A percentile compares a stretch with the other conserved stretches of the same genome.
phyloP scores from a whole-genome alignment of 2,888 invertebrate genomes.

The Mechanitis messenoides region DNA sequence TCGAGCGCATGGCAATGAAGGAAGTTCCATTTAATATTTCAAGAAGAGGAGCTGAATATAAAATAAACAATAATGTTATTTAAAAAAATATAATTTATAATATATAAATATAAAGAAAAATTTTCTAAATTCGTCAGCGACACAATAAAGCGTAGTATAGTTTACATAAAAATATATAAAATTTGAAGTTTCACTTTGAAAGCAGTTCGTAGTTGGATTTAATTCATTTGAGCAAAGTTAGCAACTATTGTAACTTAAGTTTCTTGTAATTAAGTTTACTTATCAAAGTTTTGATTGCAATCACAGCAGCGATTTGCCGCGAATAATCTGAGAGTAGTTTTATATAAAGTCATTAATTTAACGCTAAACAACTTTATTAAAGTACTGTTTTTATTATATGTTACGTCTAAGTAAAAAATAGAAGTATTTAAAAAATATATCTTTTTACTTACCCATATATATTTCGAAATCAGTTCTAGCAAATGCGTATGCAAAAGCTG shows the following conservation, averaged over 20 bases:
- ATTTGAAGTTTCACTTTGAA: neutral
- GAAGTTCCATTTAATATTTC: slow-evolving; percentile 86
- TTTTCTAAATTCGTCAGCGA: neutral
- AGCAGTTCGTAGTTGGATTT: slow-evolving; percentile 24
- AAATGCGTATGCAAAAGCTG: slow-evolving; percentile 89
- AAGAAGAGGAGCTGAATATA: slow-evolving; percentile 79
- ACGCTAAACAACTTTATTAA: neutral
- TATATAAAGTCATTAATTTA: neutral
- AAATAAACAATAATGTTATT: neutral
- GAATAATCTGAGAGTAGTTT: neutral
- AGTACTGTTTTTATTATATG: too few relatives aligned
- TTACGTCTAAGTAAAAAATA: too few relatives aligned
- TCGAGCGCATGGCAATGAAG: slow-evolving; percentile 86
- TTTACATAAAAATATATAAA: neutral
- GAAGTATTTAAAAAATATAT: neutral
- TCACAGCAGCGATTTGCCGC: slow-evolving; percentile 1
- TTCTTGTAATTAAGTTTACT: slow-evolving; percentile 5
- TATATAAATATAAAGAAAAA: neutral
- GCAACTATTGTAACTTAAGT: slow-evolving; percentile 9
- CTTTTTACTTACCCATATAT: slow-evolving; percentile 79
- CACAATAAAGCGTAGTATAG: too few relatives aligned
- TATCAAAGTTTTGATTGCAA: slow-evolving; percentile 6
- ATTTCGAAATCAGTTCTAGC: slow-evolving; percentile 86
- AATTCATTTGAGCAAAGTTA: slow-evolving; percentile 20
- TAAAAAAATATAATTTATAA: neutral